Evolutionary conservation across 1,140 invertebrate species (phyloP), one percentile per base, ranked within the genome.

Genomic region (Cotesia vestalis): DNA sequence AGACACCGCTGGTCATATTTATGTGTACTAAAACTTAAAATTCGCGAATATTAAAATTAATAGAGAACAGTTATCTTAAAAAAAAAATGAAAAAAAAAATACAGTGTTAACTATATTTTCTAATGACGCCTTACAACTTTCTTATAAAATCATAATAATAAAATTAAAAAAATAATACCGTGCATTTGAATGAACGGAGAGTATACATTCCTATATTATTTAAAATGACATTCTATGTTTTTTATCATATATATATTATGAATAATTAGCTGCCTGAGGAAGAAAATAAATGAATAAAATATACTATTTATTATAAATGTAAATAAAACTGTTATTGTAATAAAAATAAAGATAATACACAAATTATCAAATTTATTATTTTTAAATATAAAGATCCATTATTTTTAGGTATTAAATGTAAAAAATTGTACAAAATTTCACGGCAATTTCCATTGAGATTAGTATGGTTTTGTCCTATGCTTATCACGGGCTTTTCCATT

Each of bases 261-360:
- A 81, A 78, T 81, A 80, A 79, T 76, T 81, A 82, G 75, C 76
- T 76, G 76, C 76, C 78, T 82, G 77, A 79, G 75, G 51, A 64
- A 40, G 11, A 63, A 52, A 66, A 12, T 9, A 12, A 27, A 35
- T 5, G 59, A 51, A 20, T 14, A 20, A 81, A 84, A 75, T 76
- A 72, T 14, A 72, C 66, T 83, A 83, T 84, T 83, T 84, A 84
- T 84, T 83, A 83, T 84, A 80, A 82, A 84, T 84, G 83, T 84
- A 84, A 79, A 84, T 84, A 67, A 55, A 81, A 81, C 77, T 83
- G 80, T 84, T 84, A 83, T 82, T 83, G 80, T 83, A 84, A 83
- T 83, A 84, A 84, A 84, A 78, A 68, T 80, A 81, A 75, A 73
- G 55, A 61, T 71, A 72, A 72, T 70, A 74, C 40, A 72, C 51